Evolutionary conservation across 2,888 invertebrate species (phyloP).

Genomic region (Halocaridina rubra): DNA sequence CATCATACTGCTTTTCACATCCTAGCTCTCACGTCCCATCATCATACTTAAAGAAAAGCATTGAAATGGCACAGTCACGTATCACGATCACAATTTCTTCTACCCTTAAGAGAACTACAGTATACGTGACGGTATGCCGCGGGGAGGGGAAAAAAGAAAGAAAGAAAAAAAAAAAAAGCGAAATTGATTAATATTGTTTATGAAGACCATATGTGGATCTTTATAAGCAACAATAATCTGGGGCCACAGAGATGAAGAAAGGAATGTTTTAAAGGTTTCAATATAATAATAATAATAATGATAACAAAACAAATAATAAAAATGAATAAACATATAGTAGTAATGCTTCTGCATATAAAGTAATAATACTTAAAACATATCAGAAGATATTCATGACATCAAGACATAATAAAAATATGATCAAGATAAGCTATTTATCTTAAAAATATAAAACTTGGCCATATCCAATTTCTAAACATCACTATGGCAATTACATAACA

Average conservation of each 20-base stretch:
- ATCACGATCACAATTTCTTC: not conserved
- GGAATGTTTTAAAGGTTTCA: not conserved
- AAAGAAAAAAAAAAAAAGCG: not conserved
- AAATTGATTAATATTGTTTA: not conserved
- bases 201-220: conserved; percentile 16
- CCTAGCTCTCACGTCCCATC: not conserved
- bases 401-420: too few relatives aligned
- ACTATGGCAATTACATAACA: too few relatives aligned
- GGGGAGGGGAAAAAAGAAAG: too few relatives aligned
- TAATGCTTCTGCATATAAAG: too few relatives aligned
- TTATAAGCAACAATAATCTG: conserved; percentile 22
- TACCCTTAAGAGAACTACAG: not conserved
- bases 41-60: conserved; percentile 12
- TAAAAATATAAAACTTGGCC: too few relatives aligned
- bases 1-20: conserved; percentile 19
- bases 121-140: not conserved
- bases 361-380: too few relatives aligned
- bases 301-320: too few relatives aligned
- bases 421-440: too few relatives aligned
- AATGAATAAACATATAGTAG: too few relatives aligned
- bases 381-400: too few relatives aligned
- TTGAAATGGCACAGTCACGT: not conserved
- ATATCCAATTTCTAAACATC: too few relatives aligned
- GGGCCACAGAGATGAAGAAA: conserved; percentile 7
- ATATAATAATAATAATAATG: too few relatives aligned